These are phyloP conservation scores for Microplitis deprimator DNA, from an alignment of 2,888 invertebrate species.

Conservation along the genomic window DNA sequence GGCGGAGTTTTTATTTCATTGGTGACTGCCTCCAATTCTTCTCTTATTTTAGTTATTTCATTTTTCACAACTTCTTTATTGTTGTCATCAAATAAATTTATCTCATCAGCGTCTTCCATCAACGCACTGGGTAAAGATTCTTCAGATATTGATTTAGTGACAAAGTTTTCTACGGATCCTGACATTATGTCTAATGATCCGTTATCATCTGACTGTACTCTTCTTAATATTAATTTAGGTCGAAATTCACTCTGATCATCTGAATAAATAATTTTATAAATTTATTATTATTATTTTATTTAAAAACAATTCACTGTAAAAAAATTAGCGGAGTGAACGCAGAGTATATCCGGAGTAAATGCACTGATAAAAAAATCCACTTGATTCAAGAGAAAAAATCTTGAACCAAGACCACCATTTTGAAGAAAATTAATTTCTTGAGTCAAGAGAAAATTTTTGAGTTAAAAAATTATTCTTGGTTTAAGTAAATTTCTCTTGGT, in stretches of 20 bases:
- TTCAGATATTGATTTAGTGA: slow-evolving; percentile 65
- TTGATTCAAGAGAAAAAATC: too few species aligned
- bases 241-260: slow-evolving; percentile 27
- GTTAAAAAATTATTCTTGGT: too few species aligned
- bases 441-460: too few species aligned
- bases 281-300: slow-evolving; percentile 2
- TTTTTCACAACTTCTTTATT: slow-evolving; percentile 30
- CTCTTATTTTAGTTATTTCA: slow-evolving; percentile 43
- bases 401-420: too few species aligned
- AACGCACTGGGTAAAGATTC: slow-evolving; percentile 67
- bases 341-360: too few species aligned
- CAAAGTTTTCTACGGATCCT: not conserved
- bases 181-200: slow-evolving; percentile 57
- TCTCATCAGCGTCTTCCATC: slow-evolving; percentile 57
- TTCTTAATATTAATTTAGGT: slow-evolving; percentile 52
- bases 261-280: not conserved
- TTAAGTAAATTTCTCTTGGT: too few species aligned
- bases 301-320: too few species aligned
- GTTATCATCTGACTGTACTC: slow-evolving; percentile 63
- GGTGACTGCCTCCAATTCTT: slow-evolving; percentile 50
- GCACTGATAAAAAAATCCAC: too few species aligned
- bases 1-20: slow-evolving; percentile 60
- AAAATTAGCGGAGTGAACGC: too few species aligned
- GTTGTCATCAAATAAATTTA: slow-evolving; percentile 51
- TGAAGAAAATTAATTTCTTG: too few species aligned